phyloP scores from a whole-genome alignment of 1,140 invertebrate species.

The Protaetia brevitarsis region DNA sequence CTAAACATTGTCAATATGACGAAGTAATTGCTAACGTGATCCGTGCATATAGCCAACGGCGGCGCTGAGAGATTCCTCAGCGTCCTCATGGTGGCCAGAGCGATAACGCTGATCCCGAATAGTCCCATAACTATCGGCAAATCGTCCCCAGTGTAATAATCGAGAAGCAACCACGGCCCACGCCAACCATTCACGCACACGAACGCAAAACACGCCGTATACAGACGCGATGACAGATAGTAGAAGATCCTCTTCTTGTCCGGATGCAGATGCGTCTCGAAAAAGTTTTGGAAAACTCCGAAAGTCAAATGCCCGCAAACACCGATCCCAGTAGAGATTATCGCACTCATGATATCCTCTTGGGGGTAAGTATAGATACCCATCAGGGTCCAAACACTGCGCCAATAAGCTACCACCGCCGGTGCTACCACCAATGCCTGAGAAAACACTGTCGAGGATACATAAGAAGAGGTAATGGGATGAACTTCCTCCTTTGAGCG shows the following conservation, averaged over 20 bases:
- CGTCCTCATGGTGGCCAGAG: conserved; percentile 62
- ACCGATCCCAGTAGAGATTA: conserved; percentile 66
- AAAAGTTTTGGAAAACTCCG: conserved; percentile 61
- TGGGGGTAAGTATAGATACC: conserved; percentile 66
- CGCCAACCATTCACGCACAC: conserved; percentile 82
- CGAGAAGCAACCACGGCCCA: conserved; percentile 73
- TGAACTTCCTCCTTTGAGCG: conserved; percentile 49
- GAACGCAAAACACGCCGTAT: conserved; percentile 71
- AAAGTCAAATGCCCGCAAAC: conserved; percentile 65
- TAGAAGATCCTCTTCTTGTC: conserved; percentile 65
- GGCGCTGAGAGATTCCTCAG: conserved; percentile 78
- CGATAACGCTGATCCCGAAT: conserved; percentile 59
- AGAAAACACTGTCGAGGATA: conserved; percentile 67
- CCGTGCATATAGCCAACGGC: conserved; percentile 72
- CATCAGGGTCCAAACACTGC: conserved; percentile 79
- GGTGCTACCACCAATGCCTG: conserved; percentile 70
- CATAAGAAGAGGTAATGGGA: conserved; percentile 61
- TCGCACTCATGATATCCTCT: conserved; percentile 56
- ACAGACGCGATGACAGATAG: conserved; percentile 68
- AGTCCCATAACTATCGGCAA: conserved; percentile 58
- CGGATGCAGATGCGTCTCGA: conserved; percentile 61
- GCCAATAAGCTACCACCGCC: conserved; percentile 79
- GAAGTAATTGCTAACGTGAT: conserved; percentile 73
- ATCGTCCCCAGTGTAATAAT: conserved; percentile 64
- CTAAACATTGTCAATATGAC: conserved; percentile 80